A percentile compares a stretch with the other conserved stretches of the same genome.
phyloP scores from a whole-genome alignment of 1,140 invertebrate genomes.

The Whitmania pigra region DNA sequence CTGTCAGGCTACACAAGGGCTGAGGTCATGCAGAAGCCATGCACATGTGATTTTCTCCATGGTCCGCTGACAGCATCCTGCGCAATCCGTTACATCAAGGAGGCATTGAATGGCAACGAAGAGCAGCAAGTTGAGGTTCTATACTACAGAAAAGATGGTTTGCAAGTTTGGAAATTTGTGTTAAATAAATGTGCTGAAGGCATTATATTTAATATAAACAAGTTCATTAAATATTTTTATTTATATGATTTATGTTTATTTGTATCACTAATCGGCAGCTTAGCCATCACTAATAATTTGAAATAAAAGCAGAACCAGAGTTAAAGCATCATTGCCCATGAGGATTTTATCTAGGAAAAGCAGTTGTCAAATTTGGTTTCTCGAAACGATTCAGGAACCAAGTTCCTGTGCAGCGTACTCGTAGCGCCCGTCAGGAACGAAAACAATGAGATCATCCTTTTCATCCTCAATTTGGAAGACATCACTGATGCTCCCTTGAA shows the following conservation, averaged over 20 bases:
- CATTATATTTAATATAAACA: too few species aligned
- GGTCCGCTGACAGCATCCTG: conserved; percentile 62
- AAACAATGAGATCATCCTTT: conserved; percentile 65
- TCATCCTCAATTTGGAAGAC: conserved; percentile 73
- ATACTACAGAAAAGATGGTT: conserved; percentile 73
- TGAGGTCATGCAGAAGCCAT: conserved; percentile 67
- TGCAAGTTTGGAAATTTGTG: conserved; percentile 35
- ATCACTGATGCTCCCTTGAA: conserved; percentile 52
- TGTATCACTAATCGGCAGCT: too few species aligned
- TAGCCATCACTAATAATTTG: too few species aligned
- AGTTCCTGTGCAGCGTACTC: conserved; percentile 69
- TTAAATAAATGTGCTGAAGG: too few species aligned
- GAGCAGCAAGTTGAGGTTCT: conserved; percentile 70
- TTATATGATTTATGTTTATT: too few species aligned
- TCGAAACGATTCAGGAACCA: conserved; percentile 51
- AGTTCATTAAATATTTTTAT: too few species aligned
- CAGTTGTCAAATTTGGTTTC: too few species aligned
- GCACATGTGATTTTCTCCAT: conserved; percentile 65
- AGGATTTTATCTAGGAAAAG: too few species aligned
- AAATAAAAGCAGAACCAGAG: too few species aligned
- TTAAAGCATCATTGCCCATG: too few species aligned
- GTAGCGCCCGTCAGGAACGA: conserved; percentile 70
- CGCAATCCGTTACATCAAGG: conserved; percentile 53
- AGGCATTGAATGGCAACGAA: conserved; percentile 56
- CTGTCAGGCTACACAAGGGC: conserved; percentile 60